Conservation (phyloP, 2,113 vertebrate species). For the Microtus montanus region DNA sequence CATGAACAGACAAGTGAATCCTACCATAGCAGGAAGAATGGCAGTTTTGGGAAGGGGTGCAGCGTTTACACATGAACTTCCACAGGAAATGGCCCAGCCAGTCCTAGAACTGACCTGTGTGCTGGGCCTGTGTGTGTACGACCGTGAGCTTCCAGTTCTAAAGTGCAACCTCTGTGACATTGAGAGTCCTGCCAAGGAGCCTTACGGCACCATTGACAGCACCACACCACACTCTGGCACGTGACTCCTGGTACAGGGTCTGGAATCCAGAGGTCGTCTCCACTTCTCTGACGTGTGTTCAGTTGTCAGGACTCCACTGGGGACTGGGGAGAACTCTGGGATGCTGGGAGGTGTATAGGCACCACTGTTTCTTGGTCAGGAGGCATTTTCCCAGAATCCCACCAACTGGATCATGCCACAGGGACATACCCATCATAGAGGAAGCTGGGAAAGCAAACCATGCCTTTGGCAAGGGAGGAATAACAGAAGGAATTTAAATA, state of each 20-base stretch:
- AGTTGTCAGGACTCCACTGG: rapidly evolving
- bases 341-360: background rate
- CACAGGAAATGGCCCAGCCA: background rate
- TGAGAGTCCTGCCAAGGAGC: background rate
- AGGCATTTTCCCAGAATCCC: background rate
- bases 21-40: background rate
- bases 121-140: background rate
- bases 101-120: background rate
- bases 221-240: background rate
- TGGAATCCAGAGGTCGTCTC: background rate
- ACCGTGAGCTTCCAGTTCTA: too few species aligned
- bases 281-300: background rate
- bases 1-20: background rate
- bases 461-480: background rate
- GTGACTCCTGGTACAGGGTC: background rate
- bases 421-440: background rate
- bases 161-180: background rate
- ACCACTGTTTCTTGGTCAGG: background rate
- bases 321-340: background rate
- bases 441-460: background rate
- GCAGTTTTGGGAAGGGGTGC: background rate
- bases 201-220: rapidly evolving
- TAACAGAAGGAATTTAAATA: background rate
- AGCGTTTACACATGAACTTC: background rate
- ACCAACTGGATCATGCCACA: background rate